Conservation (phyloP, 53 echinoderm and acorn worm genomes). For the Hippasteria phrygiana region DNA sequence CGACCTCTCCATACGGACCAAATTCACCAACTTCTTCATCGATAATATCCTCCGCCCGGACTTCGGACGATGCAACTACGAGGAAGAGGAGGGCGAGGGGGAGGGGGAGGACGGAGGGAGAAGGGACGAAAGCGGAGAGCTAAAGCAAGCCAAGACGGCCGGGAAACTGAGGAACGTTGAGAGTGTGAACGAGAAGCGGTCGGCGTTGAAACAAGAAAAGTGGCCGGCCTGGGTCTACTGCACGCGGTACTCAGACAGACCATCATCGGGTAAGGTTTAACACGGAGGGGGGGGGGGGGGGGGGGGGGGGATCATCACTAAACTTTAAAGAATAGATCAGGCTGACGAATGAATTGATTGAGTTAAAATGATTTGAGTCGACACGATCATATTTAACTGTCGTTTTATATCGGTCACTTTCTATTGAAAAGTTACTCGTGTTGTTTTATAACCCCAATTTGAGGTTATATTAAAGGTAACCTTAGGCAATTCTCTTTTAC, state of each 20-base stretch:
- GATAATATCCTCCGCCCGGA: conserved; percentile 92
- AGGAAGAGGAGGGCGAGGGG: conserved; percentile 43
- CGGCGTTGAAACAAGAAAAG: conserved; percentile 48
- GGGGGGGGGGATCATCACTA: no score
- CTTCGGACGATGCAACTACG: conserved; percentile 63
- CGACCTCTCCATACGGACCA: conserved; percentile 73
- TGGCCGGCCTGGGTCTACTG: conserved; percentile 99
- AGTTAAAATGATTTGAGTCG: no score
- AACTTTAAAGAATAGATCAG: no score
- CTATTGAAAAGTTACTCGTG: no score
- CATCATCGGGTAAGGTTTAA: conserved; percentile 88
- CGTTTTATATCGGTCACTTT: no score
- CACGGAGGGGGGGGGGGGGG: no score
- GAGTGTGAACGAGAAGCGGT: neutral
- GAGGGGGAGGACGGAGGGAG: conserved; percentile 23
- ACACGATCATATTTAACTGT: no score
- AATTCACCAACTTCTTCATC: conserved; percentile 96
- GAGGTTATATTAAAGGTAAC: no score
- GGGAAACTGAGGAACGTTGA: conserved; percentile 38
- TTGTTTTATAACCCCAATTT: no score
- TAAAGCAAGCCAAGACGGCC: conserved; percentile 7
- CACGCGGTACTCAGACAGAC: conserved; percentile 94
- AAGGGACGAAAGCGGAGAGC: conserved; percentile 16
- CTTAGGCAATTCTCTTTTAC: no score
- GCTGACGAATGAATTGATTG: no score